A percentile compares a stretch with the other conserved stretches of the same genome.
Evolutionary conservation across 2,797 vertebrate species (phyloP).

Genomic region (Chlorospingus flavigularis): DNA sequence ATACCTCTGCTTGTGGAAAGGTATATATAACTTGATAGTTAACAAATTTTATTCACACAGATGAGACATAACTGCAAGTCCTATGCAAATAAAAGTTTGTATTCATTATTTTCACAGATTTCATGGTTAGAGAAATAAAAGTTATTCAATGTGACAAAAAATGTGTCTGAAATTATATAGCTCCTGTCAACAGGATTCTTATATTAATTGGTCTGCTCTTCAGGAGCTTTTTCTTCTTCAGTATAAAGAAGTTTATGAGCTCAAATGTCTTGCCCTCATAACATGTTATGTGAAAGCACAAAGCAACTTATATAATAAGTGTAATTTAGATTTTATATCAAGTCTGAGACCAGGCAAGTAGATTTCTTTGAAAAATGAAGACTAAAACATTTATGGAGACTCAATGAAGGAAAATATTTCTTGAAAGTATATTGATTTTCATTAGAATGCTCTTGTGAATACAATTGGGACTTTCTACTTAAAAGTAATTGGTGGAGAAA

Average conservation of each 20-base stretch:
- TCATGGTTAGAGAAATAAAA: not conserved
- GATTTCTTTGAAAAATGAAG: not conserved
- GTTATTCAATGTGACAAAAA: not conserved
- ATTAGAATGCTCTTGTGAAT: not conserved
- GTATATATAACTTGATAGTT: not conserved
- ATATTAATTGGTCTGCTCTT: not conserved
- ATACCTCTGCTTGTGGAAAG: not conserved
- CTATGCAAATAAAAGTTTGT: not conserved
- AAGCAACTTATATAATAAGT: not conserved
- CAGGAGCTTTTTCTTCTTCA: not conserved
- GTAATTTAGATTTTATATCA: not conserved
- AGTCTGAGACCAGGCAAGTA: not conserved
- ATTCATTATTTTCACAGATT: not conserved
- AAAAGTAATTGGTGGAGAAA: not conserved
- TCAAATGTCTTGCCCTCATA: not conserved
- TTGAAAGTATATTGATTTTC: not conserved
- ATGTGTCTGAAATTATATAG: accelerated
- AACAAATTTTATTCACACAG: not conserved
- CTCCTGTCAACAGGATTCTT: not conserved
- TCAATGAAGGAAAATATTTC: not conserved
- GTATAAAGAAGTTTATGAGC: not conserved
- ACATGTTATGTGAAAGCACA: not conserved
- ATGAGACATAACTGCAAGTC: not conserved
- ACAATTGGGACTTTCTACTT: not conserved
- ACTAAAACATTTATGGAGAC: not conserved